Conservation (phyloP, 2,797 vertebrate species). For the Myiothlypis coronata region DNA sequence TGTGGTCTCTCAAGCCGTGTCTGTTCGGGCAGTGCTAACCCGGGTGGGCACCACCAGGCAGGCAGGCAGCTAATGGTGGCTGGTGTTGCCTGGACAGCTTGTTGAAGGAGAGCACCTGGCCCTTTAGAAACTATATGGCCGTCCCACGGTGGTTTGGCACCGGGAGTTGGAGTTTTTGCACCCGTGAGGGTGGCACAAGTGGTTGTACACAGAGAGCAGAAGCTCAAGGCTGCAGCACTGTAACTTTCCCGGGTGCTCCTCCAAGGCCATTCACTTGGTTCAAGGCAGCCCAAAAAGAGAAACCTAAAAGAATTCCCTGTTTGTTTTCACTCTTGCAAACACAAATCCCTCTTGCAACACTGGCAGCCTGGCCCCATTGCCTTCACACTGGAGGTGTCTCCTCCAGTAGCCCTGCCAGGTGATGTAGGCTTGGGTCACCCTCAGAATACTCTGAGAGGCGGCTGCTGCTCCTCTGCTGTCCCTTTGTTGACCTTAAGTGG, state of each 20-base stretch:
- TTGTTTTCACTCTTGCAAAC: background rate
- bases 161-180: accelerated
- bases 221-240: background rate
- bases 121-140: background rate
- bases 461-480: background rate
- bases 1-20: background rate
- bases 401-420: background rate
- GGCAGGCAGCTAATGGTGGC: background rate
- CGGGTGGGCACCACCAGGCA: too few species aligned
- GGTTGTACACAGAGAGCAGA: background rate
- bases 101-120: background rate
- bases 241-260: background rate
- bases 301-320: background rate
- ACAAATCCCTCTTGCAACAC: background rate
- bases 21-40: background rate
- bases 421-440: background rate
- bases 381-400: background rate
- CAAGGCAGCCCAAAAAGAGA: background rate
- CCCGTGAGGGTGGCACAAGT: background rate
- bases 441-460: background rate
- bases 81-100: background rate
- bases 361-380: accelerated
- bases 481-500: background rate
- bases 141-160: background rate
- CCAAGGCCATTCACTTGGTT: background rate